Percentiles rank a stretch among this genome's conserved stretches.
These are phyloP conservation scores for Mellivora capensis DNA, from an alignment of 2,113 vertebrate genomes.

Conservation along the genomic window DNA sequence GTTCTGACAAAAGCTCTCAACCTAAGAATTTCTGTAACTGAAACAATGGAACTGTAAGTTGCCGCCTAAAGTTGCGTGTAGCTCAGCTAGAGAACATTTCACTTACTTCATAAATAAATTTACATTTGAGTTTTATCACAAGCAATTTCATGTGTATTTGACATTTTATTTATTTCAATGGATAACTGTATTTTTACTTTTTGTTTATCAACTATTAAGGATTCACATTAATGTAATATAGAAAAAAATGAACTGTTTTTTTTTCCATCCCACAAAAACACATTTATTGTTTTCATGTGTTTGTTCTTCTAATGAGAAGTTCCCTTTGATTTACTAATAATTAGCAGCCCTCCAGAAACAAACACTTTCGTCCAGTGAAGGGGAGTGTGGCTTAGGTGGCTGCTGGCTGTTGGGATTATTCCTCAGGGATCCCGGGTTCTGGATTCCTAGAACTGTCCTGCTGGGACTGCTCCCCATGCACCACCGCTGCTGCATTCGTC, in stretches of 20 bases:
- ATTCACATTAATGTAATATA: not conserved
- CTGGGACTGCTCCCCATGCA: fast-evolving
- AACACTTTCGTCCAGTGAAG: not conserved
- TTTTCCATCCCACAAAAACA: not conserved
- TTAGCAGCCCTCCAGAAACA: not conserved
- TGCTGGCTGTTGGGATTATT: not conserved
- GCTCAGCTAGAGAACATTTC: not conserved
- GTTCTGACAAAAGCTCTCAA: not conserved
- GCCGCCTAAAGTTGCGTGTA: too few species aligned
- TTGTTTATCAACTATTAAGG: not conserved
- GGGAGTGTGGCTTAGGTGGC: too few species aligned
- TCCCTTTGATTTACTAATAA: not conserved
- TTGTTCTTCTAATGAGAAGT: not conserved
- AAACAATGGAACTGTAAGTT: not conserved
- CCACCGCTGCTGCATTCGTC: fast-evolving
- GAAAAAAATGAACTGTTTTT: not conserved
- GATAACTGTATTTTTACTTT: not conserved
- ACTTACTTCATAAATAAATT: not conserved
- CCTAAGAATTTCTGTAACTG: not conserved
- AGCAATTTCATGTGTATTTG: not conserved
- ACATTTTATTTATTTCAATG: not conserved
- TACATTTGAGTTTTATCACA: not conserved
- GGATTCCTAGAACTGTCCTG: not conserved
- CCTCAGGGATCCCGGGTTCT: too few species aligned
- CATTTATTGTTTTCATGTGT: not conserved